phyloP scores from a whole-genome alignment of 2,113 vertebrate genomes.

The Rhinoderma darwinii region DNA sequence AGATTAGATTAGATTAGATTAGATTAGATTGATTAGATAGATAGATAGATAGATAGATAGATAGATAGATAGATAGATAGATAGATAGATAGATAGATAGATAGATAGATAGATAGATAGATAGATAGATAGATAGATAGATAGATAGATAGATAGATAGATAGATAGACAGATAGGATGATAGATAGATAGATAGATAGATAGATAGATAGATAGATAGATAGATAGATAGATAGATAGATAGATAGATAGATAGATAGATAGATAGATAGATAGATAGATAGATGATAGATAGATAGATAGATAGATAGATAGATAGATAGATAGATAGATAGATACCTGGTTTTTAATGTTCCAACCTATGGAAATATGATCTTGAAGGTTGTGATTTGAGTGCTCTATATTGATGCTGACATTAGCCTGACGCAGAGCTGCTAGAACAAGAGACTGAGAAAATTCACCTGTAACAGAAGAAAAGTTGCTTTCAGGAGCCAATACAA shows the following conservation, averaged over 20 bases:
- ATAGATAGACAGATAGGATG: slow-evolving; percentile 53
- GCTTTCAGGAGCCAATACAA: neutral
- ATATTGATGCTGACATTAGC: slow-evolving; percentile 68
- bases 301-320: neutral
- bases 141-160: neutral
- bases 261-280: slow-evolving; percentile 42
- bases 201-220: neutral
- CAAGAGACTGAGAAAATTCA: slow-evolving; percentile 69
- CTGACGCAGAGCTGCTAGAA: slow-evolving; percentile 65
- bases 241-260: neutral
- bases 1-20: too few species aligned
- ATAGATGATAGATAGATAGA: too few species aligned
- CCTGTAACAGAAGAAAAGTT: slow-evolving; percentile 65
- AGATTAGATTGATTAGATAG: too few species aligned
- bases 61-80: slow-evolving; percentile 50
- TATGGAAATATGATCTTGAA: slow-evolving; percentile 69
- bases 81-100: too few species aligned
- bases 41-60: neutral
- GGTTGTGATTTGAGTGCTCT: slow-evolving; percentile 64
- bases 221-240: slow-evolving; percentile 33
- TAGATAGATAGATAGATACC: slow-evolving; percentile 60
- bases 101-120: neutral
- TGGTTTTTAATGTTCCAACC: slow-evolving; percentile 72
- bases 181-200: too few species aligned
- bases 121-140: slow-evolving; percentile 33